Evolutionary conservation across 2,888 invertebrate genomes (phyloP).

Genomic region (Anthophora plumipes): DNA sequence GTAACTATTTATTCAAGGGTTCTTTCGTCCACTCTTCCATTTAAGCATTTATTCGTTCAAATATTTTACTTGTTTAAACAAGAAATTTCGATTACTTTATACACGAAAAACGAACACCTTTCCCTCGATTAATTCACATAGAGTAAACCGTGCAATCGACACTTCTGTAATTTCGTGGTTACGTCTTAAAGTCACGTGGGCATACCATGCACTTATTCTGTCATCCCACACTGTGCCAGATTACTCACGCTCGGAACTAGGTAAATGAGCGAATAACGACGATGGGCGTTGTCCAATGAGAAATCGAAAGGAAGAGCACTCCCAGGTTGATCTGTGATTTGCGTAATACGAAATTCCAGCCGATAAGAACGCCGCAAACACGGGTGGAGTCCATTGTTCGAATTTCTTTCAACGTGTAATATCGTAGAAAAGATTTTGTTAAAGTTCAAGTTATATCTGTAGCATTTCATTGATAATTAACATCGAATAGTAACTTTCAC

Average conservation of each 20-base stretch:
- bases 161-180: too few relatives aligned
- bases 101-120: too few relatives aligned
- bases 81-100: too few relatives aligned
- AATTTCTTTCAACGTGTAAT: background rate
- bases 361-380: background rate
- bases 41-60: too few relatives aligned
- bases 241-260: constrained; percentile 35
- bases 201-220: background rate
- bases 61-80: too few relatives aligned
- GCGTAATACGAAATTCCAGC: constrained; percentile 23
- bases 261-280: constrained; percentile 22
- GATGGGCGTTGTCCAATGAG: constrained; percentile 52
- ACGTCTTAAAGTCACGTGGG: too few relatives aligned
- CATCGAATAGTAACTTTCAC: too few relatives aligned
- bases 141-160: too few relatives aligned
- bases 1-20: too few relatives aligned
- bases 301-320: constrained; percentile 56
- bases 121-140: too few relatives aligned
- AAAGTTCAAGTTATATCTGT: background rate
- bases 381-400: too few relatives aligned
- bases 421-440: background rate
- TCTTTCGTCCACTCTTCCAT: too few relatives aligned
- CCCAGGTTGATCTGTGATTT: constrained; percentile 35
- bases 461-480: background rate
- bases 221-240: constrained; percentile 4